Base-by-base conservation (phyloP, 1,140 invertebrate genomes). In the Zaprionus africanus region DNA sequence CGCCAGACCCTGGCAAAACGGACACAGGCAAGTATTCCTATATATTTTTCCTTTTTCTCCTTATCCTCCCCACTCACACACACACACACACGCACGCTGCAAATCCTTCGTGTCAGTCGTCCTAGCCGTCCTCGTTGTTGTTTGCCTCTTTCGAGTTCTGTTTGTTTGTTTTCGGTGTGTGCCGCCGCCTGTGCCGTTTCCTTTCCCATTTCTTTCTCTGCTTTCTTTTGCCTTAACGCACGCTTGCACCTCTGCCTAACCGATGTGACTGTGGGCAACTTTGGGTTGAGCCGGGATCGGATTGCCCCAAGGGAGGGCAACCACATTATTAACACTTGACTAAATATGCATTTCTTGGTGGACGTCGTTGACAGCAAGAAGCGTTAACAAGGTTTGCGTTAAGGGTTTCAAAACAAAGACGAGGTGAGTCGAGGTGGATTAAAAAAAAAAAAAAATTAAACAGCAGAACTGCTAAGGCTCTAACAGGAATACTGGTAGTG, bases 271-370 rank as follows among this genome's bases (percentile, higher is more conserved):
- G 26, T 31, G 31, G 64, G 28, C 28, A 38, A 11, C 19, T 4
- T 41, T 41, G 36, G 59, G 38, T 19, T 59, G 59, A 24, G 38
- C 46, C 38, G 64, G 68, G 69, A 19, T 26, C 46, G 57, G 53
- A 53, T 74, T 81, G 60, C 64, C 77, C 77, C 77, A 17, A 68
- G 71, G 78, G 64, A 79, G 79, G 86, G 81, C 79, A 82, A 76
- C 82, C 87, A 69, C 79, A 91, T 92, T 92, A 92, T 92, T 92
- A 92, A 92, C 90, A 92, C 90, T 92, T 75, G 90, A 92, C 90
- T 92, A 76, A 92, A 92, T 92, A 92, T 92, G 91, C 90, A 91
- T 92, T 92, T 92, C 86, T 92, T 92, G 78, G 73, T 79, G 70
- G 77, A 87, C 80, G 66, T 69, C 72, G 83, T 87, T 78, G 76